Evolutionary conservation across 1,140 invertebrate species (phyloP).

Genomic region (Lucilia cuprina): DNA sequence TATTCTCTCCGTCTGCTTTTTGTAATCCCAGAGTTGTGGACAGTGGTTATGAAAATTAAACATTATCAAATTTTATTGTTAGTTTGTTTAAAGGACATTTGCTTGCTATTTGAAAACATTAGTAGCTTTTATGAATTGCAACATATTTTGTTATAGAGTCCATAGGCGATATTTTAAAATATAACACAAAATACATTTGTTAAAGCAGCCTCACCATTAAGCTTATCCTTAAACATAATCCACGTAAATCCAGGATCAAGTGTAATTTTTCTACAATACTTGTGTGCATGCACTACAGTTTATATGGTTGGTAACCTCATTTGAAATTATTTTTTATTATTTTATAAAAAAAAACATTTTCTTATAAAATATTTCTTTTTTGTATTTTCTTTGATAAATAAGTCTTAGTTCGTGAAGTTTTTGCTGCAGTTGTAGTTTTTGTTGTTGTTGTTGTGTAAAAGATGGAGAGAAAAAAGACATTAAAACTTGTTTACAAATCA

Average conservation of each 20-base stretch:
- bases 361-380: neutral
- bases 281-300: neutral
- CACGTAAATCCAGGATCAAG: neutral
- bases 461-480: neutral
- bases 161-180: too few species aligned
- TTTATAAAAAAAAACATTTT: neutral
- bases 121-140: too few species aligned
- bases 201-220: too few species aligned
- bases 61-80: too few species aligned
- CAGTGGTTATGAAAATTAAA: too few species aligned
- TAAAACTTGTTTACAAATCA: constrained; percentile 18
- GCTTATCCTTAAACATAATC: neutral
- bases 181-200: too few species aligned
- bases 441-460: neutral
- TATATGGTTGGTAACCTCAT: constrained; percentile 6
- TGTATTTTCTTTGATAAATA: constrained; percentile 9
- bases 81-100: too few species aligned
- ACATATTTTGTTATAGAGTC: too few species aligned
- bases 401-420: neutral
- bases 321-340: neutral
- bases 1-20: too few species aligned
- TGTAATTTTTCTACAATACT: neutral
- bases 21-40: too few species aligned
- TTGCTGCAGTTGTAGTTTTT: neutral
- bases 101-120: too few species aligned